phyloP scores from a whole-genome alignment of 64 coral and sea anemone species.

The Actinia equina region DNA sequence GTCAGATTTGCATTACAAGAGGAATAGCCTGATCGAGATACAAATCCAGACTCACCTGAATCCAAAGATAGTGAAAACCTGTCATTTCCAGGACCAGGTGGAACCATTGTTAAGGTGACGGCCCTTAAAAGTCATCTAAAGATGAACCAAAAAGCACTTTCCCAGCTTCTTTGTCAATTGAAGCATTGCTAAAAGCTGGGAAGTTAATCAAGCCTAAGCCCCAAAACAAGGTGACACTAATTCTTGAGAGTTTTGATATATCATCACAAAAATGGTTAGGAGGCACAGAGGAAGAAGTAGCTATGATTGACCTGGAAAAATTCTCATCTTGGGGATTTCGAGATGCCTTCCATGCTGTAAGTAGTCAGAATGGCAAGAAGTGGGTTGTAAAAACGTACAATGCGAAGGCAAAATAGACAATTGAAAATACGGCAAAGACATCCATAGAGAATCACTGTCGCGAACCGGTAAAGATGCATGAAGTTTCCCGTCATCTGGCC shows the following conservation, averaged over 20 bases:
- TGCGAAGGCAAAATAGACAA: conserved; percentile 39
- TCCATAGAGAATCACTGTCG: conserved; percentile 62
- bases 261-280: conserved; percentile 40
- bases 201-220: conserved; percentile 53
- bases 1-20: conserved; percentile 43
- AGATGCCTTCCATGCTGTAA: conserved; percentile 47
- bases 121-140: conserved; percentile 19
- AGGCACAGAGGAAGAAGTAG: conserved; percentile 22
- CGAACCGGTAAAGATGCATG: conserved; percentile 81
- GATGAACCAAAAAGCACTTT: conserved; percentile 44
- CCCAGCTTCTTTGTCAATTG: conserved; percentile 71
- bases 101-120: neutral
- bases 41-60: neutral
- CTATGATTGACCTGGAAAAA: conserved; percentile 33
- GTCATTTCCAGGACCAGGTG: neutral
- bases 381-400: conserved; percentile 88
- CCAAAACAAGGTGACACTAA: conserved; percentile 32
- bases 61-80: neutral
- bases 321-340: conserved; percentile 66
- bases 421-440: conserved; percentile 45
- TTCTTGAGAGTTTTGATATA: conserved; percentile 67
- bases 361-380: conserved; percentile 18
- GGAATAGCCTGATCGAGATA: conserved; percentile 1
- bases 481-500: conserved; percentile 59
- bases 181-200: conserved; percentile 54